Conservation (phyloP, 2,113 vertebrate species). For the Holacanthus passer region DNA sequence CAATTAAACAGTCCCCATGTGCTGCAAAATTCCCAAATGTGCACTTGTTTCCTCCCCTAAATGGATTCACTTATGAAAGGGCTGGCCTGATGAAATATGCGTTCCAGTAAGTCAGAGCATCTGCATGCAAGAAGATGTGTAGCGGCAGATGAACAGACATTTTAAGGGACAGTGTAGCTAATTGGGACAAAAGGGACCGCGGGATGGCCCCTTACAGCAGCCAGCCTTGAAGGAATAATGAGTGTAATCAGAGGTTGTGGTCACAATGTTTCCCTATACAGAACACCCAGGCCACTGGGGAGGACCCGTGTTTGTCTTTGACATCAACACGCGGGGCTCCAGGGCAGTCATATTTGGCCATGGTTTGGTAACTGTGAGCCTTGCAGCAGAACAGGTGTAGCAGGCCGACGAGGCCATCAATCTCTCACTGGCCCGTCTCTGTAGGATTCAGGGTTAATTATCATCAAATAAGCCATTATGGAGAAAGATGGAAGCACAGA, state of each 20-base stretch:
- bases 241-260: constrained; percentile 79
- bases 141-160: constrained; percentile 64
- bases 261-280: constrained; percentile 69
- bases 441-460: constrained; percentile 87
- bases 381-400: constrained; percentile 84
- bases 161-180: constrained; percentile 67
- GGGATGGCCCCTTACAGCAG: constrained; percentile 56
- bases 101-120: constrained; percentile 52
- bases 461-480: constrained; percentile 86
- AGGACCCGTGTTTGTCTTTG: constrained; percentile 84
- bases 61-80: constrained; percentile 46
- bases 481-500: constrained; percentile 76
- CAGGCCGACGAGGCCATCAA: constrained; percentile 81
- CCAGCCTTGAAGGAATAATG: constrained; percentile 72
- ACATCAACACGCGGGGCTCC: constrained; percentile 78
- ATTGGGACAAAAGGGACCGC: constrained; percentile 74
- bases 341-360: constrained; percentile 81
- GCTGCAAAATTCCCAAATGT: constrained; percentile 42
- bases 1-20: constrained; percentile 37
- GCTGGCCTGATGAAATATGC: constrained; percentile 42
- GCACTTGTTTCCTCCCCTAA: constrained; percentile 47
- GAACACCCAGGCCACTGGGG: constrained; percentile 73
- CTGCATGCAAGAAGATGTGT: constrained; percentile 54
- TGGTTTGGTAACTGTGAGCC: constrained; percentile 76
- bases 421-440: constrained; percentile 81